Base-by-base conservation (phyloP, 2,888 invertebrate genomes). In the Boloria euphrosyne region DNA sequence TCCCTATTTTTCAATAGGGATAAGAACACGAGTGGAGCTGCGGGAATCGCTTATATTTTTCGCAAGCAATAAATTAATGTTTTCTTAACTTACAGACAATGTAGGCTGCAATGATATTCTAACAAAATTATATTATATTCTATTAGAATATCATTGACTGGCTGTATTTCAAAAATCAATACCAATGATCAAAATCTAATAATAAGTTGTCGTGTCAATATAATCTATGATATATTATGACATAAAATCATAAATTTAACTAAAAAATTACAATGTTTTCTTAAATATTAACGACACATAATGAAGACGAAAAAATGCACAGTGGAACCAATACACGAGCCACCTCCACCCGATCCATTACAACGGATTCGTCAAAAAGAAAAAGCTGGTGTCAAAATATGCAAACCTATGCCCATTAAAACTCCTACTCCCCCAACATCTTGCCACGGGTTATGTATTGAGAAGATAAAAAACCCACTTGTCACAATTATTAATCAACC, bases 251-350 rank as follows among this genome's bases (percentile, higher is more conserved):
- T 38, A 10, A 38, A 10, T 38, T 38, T 10, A 38, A 38, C 31
- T 10, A 38, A 38, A 38, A 38, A 38, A 38, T 27, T 44, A 13
- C 49, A 65, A 70, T 69, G 63, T 47, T 49, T 55, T 75, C 68
- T 61, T 44, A 51, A 76, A 75, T 69, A 55, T 13, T 54, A 60
- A 51, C 51, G 31, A 60, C 72, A 79, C n/a, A 57, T 65, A 62
- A 84, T 86, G 81, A 80, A 80, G 65, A 79, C 77, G 65, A 87
- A 85, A 65, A 80, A 80, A 75, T 87, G 86, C 66, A 73, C 72
- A 17, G 76, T 80, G 47, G 77, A 79, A 52, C 75, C 77, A 7
- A 68, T 70, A 1, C 81, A 81, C 0, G 79, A 79, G 0, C 80
- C 78, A 0, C 79, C 79, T 0, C 81, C 80, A 3, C 81, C 79